Base-by-base conservation (phyloP, 2,888 invertebrate species). In the Drosophila tanythrix region DNA sequence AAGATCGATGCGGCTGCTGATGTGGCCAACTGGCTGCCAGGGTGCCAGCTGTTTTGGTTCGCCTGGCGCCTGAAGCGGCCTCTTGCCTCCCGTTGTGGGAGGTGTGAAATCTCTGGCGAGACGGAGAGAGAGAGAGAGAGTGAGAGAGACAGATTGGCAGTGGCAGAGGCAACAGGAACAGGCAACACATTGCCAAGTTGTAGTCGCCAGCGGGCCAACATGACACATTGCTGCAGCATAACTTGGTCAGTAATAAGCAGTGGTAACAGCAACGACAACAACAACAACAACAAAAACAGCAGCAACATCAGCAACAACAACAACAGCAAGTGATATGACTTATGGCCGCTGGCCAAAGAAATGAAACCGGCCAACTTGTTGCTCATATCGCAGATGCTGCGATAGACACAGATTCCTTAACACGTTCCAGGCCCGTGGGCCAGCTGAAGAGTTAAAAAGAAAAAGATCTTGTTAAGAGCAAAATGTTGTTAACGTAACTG, bases 341-440 rank as follows among this genome's bases (percentile, higher is more conserved):
- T 79, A 74, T 69, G 85, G 76, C 88, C 70, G 59, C 43, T 69
- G 85, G 81, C 63, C 64, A 68, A 75, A 73, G 83, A 70, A 80
- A 70, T 80, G 70, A 61, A 88, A 85, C 88, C 81, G 83, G 84
- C 86, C 57, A 72, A 43, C 53, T 64, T 86, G 79, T 70, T 73
- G 59, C 68, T 73, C 72, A 74, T 74, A 76, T 80, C 80, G 68
- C 83, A 76, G 84, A 84, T 72, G 63, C 72, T 48, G 53, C 81
- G 74, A 88, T 88, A 86, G 88, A 83, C 84, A 74, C 73, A 73
- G 70, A 76, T 84, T 87, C 79, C 85, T 87, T 84, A 77, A 89
- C 86, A 87, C 79, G 81, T 81, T 65, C 36, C 51, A 68, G 40
- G 70, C 60, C 86, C 76, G 55, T 67, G 55, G 79, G 74, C 70